Percentiles rank a stretch among this genome's conserved stretches.
Conservation (phyloP, 2,113 vertebrate species). For the Riparia riparia region DNA sequence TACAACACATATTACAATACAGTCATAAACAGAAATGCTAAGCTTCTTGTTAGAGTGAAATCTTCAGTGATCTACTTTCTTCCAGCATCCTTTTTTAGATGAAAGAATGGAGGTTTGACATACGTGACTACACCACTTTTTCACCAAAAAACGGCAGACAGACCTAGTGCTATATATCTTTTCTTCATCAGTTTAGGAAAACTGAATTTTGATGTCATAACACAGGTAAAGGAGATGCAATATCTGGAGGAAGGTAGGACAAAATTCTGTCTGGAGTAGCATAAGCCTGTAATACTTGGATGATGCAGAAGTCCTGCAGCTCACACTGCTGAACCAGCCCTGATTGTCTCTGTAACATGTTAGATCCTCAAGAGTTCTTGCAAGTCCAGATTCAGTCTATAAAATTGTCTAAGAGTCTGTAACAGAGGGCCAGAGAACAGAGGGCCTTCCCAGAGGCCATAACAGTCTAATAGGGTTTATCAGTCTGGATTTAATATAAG, state of each 20-base stretch:
- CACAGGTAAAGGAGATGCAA: not conserved
- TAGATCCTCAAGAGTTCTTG: not conserved
- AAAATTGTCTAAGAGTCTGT: not conserved
- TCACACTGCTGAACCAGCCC: not conserved
- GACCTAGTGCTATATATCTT: not conserved
- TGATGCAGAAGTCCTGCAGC: not conserved
- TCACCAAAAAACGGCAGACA: not conserved
- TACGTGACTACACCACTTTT: not conserved
- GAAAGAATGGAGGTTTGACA: not conserved
- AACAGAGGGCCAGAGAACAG: not conserved
- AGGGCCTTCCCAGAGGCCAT: not conserved
- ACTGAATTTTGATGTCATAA: not conserved
- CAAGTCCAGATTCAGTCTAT: not conserved
- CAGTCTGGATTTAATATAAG: not conserved
- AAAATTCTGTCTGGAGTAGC: not conserved
- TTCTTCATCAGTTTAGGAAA: not conserved
- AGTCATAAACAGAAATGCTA: not conserved
- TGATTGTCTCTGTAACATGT: not conserved
- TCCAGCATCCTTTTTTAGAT: not conserved
- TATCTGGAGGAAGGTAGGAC: not conserved
- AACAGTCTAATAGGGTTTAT: not conserved
- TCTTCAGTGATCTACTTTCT: not conserved
- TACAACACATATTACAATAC: rapidly evolving
- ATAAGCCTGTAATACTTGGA: not conserved
- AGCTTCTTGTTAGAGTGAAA: not conserved